Base-by-base conservation (phyloP, 2,797 vertebrate genomes). In the Eutrigla gurnardus region DNA sequence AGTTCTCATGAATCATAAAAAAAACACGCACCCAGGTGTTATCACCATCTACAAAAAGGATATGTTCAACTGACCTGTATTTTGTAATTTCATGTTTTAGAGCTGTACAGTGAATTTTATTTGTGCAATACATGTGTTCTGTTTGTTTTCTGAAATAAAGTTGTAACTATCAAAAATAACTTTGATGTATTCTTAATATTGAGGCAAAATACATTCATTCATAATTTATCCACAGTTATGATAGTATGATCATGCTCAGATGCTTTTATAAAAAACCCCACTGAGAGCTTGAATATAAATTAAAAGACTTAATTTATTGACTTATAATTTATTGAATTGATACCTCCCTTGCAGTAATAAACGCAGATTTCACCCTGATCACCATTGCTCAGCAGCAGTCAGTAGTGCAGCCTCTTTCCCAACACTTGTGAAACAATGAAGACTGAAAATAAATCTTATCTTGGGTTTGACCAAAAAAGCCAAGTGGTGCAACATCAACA, bases 91-190 rank as follows among this genome's bases (percentile, higher is more conserved):
- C 6, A 35, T 79, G 33, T 45, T 2, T 46, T 1, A 54, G 17
- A 50, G 1, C 0, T 76, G 63, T 60, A 49, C 5, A 32, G 25
- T 46, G 12, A 65, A 63, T 54, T 2, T 37, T 10, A 37, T 68
- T 55, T 63, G 75, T 75, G 59, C 52, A 82, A 78, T 75, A 75
- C 36, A 58, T 52, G 2, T 65, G 10, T 42, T 2, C 63, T 59
- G 11, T 25, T 5, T 69, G 5, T 74, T 65, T 59, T 71, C 25
- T 61, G 12, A 68, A 79, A 75, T 64, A 36, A 75, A 74, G 37
- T 1, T 61, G 5, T 17, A 32, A 54, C 32, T 47, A 10, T 45
- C 12, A 37, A 15, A 9, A 43, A 17, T 52, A 7, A 11, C 7
- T 59, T 7, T 65, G 11, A 7, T n/a, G 8, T 49, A 7, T 15